Base-by-base conservation (phyloP, 2,113 vertebrate species). In the Hymenochirus boettgeri region DNA sequence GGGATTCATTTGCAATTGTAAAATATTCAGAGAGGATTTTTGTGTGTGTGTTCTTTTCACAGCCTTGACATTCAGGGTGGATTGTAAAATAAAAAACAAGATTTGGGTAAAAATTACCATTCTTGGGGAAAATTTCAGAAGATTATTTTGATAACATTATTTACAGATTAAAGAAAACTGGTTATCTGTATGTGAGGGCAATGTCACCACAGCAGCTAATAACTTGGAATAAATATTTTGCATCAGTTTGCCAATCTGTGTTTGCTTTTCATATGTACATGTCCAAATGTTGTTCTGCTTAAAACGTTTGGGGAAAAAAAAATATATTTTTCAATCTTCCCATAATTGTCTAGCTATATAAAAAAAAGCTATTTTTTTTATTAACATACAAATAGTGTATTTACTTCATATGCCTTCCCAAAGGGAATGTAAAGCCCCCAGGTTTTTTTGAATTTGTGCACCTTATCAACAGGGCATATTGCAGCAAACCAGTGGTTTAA, bases 121-220 rank as follows among this genome's bases (percentile, higher is more conserved):
- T 88, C 91, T 91, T 90, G 92, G 89, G 92, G 89, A 91, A 90
- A 87, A 92, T 92, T 92, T 92, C 90, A 89, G 47, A 67, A 90
- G 89, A 93, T 93, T 93, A 94, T 93, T 94, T 93, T 94, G 91
- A 90, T 92, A 93, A 93, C 86, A 86, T 93, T 93, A 92, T 93
- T 92, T 92, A 91, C 90, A 91, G 88, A 91, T 90, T 91, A 90
- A 82, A 90, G 86, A 88, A 87, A 86, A 88, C 81, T 82, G 87
- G 83, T 81, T 85, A 86, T 87, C 89, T 90, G 86, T 89, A 81
- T 80, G 80, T 88, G 81, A 85, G 86, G 84, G 66, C 79, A 76
- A 82, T 89, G 90, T 85, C 88, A 88, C 88, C 91, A 88, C 90
- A 90, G 90, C 85, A 86, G 85, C 82, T 80, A 87, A 88, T 85